These are phyloP conservation scores for Sebastes minor DNA, from an alignment of 2,797 vertebrate species.

Conservation along the genomic window DNA sequence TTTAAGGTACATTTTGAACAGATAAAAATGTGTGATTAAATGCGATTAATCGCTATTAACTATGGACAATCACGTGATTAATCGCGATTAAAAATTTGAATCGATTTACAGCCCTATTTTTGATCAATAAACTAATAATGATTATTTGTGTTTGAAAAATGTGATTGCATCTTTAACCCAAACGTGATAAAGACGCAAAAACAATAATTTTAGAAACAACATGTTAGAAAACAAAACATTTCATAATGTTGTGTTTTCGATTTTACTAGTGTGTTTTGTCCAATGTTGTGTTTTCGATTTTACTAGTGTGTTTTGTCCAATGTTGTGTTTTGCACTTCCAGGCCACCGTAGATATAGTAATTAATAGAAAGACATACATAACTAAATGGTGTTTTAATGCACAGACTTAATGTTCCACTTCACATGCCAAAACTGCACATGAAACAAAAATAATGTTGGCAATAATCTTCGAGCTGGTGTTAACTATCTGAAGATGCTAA, in stretches of 20 bases:
- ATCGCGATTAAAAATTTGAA: too few relatives aligned
- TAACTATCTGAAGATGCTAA: constrained; percentile 52
- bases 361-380: neutral
- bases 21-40: too few relatives aligned
- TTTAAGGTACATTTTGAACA: too few relatives aligned
- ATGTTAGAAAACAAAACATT: too few relatives aligned
- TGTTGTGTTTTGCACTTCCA: neutral
- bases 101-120: constrained; percentile 1
- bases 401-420: neutral
- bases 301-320: neutral
- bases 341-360: neutral
- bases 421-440: neutral
- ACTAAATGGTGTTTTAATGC: neutral
- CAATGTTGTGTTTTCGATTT: neutral
- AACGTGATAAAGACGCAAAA: neutral
- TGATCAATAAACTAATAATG: constrained; percentile 58
- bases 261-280: neutral
- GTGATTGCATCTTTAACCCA: constrained; percentile 25
- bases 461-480: constrained; percentile 37
- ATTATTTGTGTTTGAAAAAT: constrained; percentile 47
- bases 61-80: too few relatives aligned
- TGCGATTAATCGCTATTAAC: too few relatives aligned
- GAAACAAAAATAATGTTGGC: constrained; percentile 36
- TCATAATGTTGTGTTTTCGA: neutral
- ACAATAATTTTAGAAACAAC: neutral